Evolutionary conservation across 2,888 invertebrate species (phyloP), one percentile per base, ranked within the genome.

Genomic region (Hirtodrosophila histrioides): DNA sequence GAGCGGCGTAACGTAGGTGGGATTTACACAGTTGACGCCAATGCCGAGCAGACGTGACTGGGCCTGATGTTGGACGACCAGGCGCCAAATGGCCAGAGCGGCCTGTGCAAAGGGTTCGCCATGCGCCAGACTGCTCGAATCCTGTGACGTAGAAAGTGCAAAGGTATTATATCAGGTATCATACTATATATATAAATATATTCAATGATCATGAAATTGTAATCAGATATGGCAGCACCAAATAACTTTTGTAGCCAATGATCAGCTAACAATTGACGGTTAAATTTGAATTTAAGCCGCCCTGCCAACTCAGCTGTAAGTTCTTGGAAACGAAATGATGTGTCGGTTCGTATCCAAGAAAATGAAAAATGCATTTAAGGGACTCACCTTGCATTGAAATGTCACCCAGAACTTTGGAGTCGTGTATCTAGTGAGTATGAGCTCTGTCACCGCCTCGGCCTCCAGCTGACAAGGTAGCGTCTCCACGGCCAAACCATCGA

Each of bases 1-100:
- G 33, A 96, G 92, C 0, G 93, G 89, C 33, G 93, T 92, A 4
- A 96, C 94, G 80, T 93, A 91, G 66, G 92, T 54, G 11, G 96
- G 96, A 53, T 94, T 93, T 37, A 97, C 93, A 91, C 98, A 99
- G 92, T 99, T 98, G 0, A 97, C 94, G 2, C 98, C 98, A 53
- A 98, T 94, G 0, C 96, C 98, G 12, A 97, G 92, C 65, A 98
- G 92, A 69, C 93, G 93, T 1, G 93, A 91, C 3, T 92, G 92
- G 3, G 88, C 88, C 89, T 96, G 95, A 41, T 93, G 90, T 23
- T 94, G 93, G 68, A 91, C 90, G 1, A 93, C 89, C 37, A 84
- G 76, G 2, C 91, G 90, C 94, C 94, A 96, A 88, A 96, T 95
- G 51, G 93, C 93, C 66, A 93, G 92, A 0, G 95, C 96, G 0